Conservation (phyloP, 2,888 invertebrate genomes). For the Acrobasis suavella region DNA sequence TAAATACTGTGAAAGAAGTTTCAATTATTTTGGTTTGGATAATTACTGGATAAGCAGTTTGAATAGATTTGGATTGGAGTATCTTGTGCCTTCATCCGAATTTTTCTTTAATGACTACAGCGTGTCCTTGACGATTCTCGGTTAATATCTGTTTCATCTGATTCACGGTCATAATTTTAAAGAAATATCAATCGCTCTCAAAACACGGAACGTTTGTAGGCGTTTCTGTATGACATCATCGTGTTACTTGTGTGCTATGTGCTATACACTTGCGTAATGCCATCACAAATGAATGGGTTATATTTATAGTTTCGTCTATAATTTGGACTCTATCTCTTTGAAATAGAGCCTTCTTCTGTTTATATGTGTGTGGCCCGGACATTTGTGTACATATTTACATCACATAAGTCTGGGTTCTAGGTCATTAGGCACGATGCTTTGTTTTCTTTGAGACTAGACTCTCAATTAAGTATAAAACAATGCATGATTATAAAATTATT, state of each 20-base stretch:
- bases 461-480: conserved; percentile 10
- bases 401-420: conserved; percentile 57
- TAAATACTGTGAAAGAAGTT: no score
- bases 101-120: no score
- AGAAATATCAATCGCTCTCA: not conserved
- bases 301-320: not conserved
- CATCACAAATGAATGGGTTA: conserved; percentile 20
- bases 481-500: not conserved
- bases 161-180: conserved; percentile 4
- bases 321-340: not conserved
- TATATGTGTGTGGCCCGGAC: conserved; percentile 13
- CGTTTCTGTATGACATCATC: conserved; percentile 65
- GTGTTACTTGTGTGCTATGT: conserved; percentile 37
- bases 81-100: no score
- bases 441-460: conserved; percentile 35
- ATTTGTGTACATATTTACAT: conserved; percentile 44
- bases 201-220: conserved; percentile 37
- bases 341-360: not conserved
- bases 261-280: conserved; percentile 40
- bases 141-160: not conserved
- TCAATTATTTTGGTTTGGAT: no score
- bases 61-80: no score
- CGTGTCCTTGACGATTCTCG: not conserved
- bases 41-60: no score
- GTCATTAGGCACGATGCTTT: conserved; percentile 57